Base-by-base conservation (phyloP, 1,140 invertebrate genomes). In the Drosophila nigrodunni region DNA sequence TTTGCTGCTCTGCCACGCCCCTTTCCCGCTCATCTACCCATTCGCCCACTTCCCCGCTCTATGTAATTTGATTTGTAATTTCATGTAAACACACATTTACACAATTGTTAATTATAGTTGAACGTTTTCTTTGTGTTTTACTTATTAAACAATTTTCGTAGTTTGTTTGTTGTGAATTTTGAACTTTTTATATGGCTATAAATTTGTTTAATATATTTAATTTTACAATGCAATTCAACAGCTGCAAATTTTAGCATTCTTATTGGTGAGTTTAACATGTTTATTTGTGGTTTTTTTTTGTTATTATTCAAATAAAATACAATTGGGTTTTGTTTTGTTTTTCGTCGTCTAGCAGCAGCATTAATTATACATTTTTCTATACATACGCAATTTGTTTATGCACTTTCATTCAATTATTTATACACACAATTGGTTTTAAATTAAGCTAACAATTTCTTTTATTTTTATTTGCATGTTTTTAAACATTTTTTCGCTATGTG, bases 121-220 rank as follows among this genome's bases (percentile, higher is more conserved):
- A 74, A 74, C 72, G 50, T 74, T 74, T 70, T 39, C 58, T 43
- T 74, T 62, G 3, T 30, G 3, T 62, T 74, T 74, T 70, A 44
- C 66, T 49, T 74, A 62, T 62, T 58, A 62, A 74, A 74, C 70
- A 62, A 57, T 46, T 60, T 59, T 72, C 35, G 46, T 73, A 25
- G 46, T 58, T 72, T 30, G 30, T 41, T 50, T 74, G 25, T 62
- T 69, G 35, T 57, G 62, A 68, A 68, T 60, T 68, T 68, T 76
- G 54, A 76, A 75, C 73, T 72, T 66, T 47, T 72, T 15, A 54
- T 72, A 72, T 72, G 74, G 66, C 66, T 74, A 70, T 70, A 71
- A 71, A 65, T 71, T 75, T 64, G 39, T 58, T 59, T 50, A 37
- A 67, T 55, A 58, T 62, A 55, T 70, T 49, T 62, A 57, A 57